phyloP scores from a whole-genome alignment of 2,888 invertebrate genomes.

The Crocallis elinguaria region DNA sequence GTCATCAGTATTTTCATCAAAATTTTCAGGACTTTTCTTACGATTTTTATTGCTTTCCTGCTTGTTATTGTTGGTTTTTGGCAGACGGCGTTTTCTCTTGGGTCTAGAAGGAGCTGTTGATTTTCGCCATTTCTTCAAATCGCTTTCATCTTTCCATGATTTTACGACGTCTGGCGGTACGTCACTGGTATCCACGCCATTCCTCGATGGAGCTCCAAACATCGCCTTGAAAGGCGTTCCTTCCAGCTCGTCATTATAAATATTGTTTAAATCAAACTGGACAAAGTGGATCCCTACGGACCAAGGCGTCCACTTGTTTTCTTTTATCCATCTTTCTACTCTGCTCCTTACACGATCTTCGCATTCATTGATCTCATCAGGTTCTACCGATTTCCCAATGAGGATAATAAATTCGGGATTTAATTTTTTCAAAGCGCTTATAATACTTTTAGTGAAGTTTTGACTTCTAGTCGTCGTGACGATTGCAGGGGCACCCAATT shows the following conservation, averaged over 20 bases:
- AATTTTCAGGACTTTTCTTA: too few species aligned
- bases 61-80: too few species aligned
- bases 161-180: neutral
- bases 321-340: slow-evolving; percentile 1
- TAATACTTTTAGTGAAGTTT: neutral
- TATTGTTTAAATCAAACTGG: neutral
- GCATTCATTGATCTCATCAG: neutral
- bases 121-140: slow-evolving; percentile 3
- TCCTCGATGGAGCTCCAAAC: neutral
- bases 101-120: too few species aligned
- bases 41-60: too few species aligned
- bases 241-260: neutral
- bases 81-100: too few species aligned
- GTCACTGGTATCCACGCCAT: neutral
- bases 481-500: neutral
- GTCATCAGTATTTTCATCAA: neutral
- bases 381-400: neutral
- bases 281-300: neutral
- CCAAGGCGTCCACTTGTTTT: neutral
- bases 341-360: neutral
- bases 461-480: neutral
- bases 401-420: neutral
- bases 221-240: slow-evolving; percentile 1
- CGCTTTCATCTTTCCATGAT: neutral
- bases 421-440: neutral